These are phyloP conservation scores for Cherax destructor DNA, from an alignment of 1,140 invertebrate species.

Conservation along the genomic window DNA sequence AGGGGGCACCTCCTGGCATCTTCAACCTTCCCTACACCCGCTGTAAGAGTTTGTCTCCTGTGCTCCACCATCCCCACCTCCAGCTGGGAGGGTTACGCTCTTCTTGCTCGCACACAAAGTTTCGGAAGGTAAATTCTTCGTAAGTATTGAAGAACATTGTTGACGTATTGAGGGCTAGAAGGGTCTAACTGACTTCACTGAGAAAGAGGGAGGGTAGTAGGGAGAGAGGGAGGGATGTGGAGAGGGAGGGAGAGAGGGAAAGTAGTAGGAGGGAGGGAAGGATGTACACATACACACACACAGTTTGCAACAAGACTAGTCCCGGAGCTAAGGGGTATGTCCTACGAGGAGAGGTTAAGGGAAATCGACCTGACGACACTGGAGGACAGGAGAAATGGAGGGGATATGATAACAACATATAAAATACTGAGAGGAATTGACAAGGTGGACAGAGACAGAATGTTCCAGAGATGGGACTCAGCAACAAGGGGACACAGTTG, in stretches of 20 bases:
- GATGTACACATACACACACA: neutral
- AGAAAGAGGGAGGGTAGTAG: neutral
- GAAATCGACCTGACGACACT: too few relatives aligned
- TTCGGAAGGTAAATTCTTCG: conserved; percentile 16
- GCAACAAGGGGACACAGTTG: too few relatives aligned
- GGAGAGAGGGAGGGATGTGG: neutral
- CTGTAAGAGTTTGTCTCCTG: too few relatives aligned
- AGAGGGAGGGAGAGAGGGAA: conserved; percentile 9
- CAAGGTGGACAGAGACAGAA: too few relatives aligned
- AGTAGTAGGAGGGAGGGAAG: neutral
- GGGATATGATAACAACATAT: too few relatives aligned
- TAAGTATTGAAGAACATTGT: conserved; percentile 37
- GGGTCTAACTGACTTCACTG: neutral
- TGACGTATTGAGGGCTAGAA: conserved; percentile 13
- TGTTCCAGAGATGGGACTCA: too few relatives aligned
- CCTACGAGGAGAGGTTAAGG: too few relatives aligned
- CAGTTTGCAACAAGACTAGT: too few relatives aligned
- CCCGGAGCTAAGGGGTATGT: too few relatives aligned
- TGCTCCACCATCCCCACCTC: neutral
- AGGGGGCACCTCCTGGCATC: neutral
- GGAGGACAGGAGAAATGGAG: too few relatives aligned
- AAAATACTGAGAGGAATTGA: too few relatives aligned
- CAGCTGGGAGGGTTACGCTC: conserved; percentile 1
- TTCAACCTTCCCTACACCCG: neutral
- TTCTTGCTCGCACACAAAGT: neutral